A percentile compares a stretch with the other conserved stretches of the same genome.
phyloP scores from a whole-genome alignment of 2,113 vertebrate species.

The Podarcis muralis region DNA sequence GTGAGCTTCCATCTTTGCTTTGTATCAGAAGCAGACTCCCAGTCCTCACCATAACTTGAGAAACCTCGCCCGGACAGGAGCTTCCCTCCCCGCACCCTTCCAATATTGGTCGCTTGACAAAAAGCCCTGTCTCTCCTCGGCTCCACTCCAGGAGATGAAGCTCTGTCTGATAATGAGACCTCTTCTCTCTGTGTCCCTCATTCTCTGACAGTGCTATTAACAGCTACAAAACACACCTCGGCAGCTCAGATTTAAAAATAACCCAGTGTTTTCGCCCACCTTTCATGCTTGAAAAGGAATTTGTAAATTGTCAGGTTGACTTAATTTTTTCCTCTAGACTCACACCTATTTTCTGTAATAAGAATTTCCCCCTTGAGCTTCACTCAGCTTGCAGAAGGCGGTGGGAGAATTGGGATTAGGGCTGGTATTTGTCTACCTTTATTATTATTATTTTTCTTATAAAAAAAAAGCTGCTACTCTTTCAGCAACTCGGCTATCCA shows the following conservation, averaged over 20 bases:
- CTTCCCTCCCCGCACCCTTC: conserved; percentile 44
- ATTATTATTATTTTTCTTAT: neutral
- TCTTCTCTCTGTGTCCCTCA: conserved; percentile 44
- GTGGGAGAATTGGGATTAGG: conserved; percentile 72
- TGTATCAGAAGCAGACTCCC: conserved; percentile 32
- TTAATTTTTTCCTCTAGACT: conserved; percentile 77
- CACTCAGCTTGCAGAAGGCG: conserved; percentile 69
- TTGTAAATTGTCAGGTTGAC: conserved; percentile 76
- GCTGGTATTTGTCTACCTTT: conserved; percentile 71
- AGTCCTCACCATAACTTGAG: conserved; percentile 33
- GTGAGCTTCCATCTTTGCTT: conserved; percentile 43
- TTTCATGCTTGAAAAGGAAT: conserved; percentile 76
- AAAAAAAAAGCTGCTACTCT: conserved; percentile 66
- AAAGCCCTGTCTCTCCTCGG: conserved; percentile 61
- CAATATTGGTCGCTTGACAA: conserved; percentile 60
- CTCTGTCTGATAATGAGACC: conserved; percentile 58
- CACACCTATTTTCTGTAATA: conserved; percentile 76
- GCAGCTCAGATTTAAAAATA: conserved; percentile 66
- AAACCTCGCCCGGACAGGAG: conserved; percentile 49
- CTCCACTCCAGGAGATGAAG: conserved; percentile 57
- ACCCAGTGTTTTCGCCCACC: conserved; percentile 61
- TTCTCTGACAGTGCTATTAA: conserved; percentile 62
- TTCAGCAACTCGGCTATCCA: conserved; percentile 73
- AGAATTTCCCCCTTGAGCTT: conserved; percentile 70
- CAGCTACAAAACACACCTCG: conserved; percentile 56